Percentiles rank a stretch among this genome's conserved stretches.
These are phyloP conservation scores for Pristionchus japonicus DNA, from an alignment of 2,888 invertebrate genomes.

Conservation along the genomic window DNA sequence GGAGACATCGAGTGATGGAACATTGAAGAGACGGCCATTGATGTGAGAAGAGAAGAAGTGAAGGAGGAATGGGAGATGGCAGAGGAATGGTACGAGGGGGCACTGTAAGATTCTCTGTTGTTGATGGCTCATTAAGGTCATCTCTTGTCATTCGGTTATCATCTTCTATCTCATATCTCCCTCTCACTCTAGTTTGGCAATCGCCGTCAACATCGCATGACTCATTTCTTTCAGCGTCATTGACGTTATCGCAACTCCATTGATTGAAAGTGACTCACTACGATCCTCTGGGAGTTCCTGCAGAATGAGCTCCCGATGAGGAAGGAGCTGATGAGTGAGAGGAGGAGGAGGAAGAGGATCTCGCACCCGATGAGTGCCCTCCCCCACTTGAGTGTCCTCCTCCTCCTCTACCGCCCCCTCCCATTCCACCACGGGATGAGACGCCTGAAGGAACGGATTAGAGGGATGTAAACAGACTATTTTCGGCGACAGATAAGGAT, in stretches of 20 bases:
- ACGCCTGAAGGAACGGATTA: neutral
- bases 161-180: neutral
- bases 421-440: neutral
- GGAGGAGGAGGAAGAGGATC: neutral
- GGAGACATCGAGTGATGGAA: slow-evolving; percentile 42
- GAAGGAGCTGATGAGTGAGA: neutral
- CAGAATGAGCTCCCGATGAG: neutral
- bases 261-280: neutral
- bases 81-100: neutral
- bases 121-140: too few species aligned
- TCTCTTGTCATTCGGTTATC: too few species aligned
- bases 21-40: slow-evolving; percentile 22
- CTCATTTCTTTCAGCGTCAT: neutral
- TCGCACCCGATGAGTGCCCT: neutral
- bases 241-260: too few species aligned
- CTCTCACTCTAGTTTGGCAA: too few species aligned
- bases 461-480: neutral
- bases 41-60: slow-evolving; percentile 15
- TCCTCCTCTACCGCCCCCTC: slow-evolving; percentile 4
- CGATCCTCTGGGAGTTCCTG: neutral
- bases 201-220: neutral
- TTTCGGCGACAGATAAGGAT: neutral
- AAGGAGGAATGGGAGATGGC: slow-evolving; percentile 11
- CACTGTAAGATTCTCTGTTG: neutral
- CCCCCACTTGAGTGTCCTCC: neutral